Conservation (phyloP, 2,797 vertebrate genomes). For the Esox lucius region DNA sequence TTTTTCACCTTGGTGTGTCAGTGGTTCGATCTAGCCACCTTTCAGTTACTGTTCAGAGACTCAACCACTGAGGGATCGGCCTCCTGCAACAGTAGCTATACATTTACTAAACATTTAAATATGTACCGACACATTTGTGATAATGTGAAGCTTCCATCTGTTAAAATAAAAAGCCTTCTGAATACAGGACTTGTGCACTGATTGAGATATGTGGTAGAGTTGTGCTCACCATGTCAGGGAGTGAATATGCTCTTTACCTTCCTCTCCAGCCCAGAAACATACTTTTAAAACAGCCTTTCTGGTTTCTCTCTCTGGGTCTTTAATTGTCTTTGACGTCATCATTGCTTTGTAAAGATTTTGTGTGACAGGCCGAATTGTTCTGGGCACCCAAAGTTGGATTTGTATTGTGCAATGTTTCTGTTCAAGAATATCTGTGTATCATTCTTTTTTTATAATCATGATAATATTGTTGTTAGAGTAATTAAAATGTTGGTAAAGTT, state of each 20-base stretch:
- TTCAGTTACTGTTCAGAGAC: too few relatives aligned
- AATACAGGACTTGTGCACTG: not conserved
- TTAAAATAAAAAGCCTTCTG: too few relatives aligned
- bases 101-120: not conserved
- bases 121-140: not conserved
- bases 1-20: too few relatives aligned
- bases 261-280: not conserved
- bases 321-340: not conserved
- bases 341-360: not conserved
- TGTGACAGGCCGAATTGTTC: not conserved
- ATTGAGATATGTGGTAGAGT: not conserved
- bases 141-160: not conserved
- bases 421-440: conserved; percentile 77
- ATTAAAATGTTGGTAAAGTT: conserved; percentile 69
- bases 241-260: not conserved
- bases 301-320: not conserved
- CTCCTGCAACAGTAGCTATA: too few relatives aligned
- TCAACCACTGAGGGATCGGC: too few relatives aligned
- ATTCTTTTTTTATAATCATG: conserved; percentile 64
- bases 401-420: conserved; percentile 70
- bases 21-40: too few relatives aligned
- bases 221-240: not conserved
- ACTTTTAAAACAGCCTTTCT: not conserved
- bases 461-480: conserved; percentile 73
- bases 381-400: not conserved